These are phyloP conservation scores for Bombus difficillimus DNA, from an alignment of 1,140 invertebrate species.

Conservation along the genomic window DNA sequence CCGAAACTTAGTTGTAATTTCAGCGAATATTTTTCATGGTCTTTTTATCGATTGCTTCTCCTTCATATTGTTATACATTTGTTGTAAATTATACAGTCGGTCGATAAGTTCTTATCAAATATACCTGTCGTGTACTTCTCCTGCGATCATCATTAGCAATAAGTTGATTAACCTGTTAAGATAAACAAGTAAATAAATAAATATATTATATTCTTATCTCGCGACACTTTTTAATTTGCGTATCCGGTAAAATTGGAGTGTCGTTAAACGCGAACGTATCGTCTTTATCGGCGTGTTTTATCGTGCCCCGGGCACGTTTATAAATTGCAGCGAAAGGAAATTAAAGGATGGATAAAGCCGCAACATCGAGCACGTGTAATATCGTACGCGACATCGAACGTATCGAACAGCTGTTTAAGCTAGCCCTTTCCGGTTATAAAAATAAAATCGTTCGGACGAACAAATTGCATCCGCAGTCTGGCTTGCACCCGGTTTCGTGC, in stretches of 20 bases:
- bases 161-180: background rate
- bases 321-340: background rate
- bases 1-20: too few species aligned
- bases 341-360: background rate
- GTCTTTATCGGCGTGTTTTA: background rate
- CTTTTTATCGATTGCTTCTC: too few species aligned
- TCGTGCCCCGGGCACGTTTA: background rate
- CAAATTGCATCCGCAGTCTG: slow-evolving; percentile 9
- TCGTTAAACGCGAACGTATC: background rate
- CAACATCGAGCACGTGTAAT: background rate
- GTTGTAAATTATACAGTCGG: too few species aligned
- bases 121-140: too few species aligned
- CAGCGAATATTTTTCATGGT: too few species aligned
- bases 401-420: slow-evolving; percentile 35
- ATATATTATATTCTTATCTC: background rate
- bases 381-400: background rate
- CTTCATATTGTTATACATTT: too few species aligned
- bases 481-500: background rate
- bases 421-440: slow-evolving; percentile 27
- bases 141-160: too few species aligned
- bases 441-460: slow-evolving; percentile 31
- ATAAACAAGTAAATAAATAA: background rate
- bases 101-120: too few species aligned
- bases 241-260: background rate
- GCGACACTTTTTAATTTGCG: too few species aligned